Evolutionary conservation across 2,113 vertebrate genomes (phyloP), one percentile per base, ranked within the genome.

Genomic region (Pongo pygmaeus): DNA sequence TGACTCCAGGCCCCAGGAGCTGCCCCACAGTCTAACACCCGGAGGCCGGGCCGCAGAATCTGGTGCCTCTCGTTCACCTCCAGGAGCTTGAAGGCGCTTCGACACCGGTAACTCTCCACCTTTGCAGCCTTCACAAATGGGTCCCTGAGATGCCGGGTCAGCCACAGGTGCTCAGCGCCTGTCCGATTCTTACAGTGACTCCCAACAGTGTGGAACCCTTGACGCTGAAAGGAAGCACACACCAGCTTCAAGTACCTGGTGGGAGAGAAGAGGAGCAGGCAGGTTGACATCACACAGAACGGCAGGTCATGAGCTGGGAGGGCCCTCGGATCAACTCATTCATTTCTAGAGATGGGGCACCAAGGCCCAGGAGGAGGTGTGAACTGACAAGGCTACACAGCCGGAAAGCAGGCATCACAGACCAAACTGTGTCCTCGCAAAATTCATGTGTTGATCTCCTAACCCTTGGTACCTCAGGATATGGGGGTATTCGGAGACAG

Each of bases 1-100:
- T 99, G 99, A 96, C 99, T 99, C 99, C 99, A 99, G 3, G 99
- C 99, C 52, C 99, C 99, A 0, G 99, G 99, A 0, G 99, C 99
- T 0, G 99, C 99, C 2, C 99, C 99, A 1, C 99, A 99, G 98
- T 99, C 99, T 13, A 99, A 97, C 79, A 99, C 99, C 0, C 97
- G 98, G 10, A 98, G 43, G 1, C 99, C 99, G 0, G 99, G 99
- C 46, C 78, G 97, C 22, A 99, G 98, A 17, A 99, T 93, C 6
- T 22, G 43, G 74, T 99, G 97, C 95, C 98, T 99, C 74, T 99
- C 98, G 25, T 99, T 99, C 0, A 99, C 98, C 96, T 99, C 99
- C 96, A 99, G 98, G 6, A 99, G 99, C 77, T 99, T 99, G 98
- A 99, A 99, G 20, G 99, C 99, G 3, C 99, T 99, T 70, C 99